Evolutionary conservation across 2,888 invertebrate genomes (phyloP).

Genomic region (Archips crataeganus): DNA sequence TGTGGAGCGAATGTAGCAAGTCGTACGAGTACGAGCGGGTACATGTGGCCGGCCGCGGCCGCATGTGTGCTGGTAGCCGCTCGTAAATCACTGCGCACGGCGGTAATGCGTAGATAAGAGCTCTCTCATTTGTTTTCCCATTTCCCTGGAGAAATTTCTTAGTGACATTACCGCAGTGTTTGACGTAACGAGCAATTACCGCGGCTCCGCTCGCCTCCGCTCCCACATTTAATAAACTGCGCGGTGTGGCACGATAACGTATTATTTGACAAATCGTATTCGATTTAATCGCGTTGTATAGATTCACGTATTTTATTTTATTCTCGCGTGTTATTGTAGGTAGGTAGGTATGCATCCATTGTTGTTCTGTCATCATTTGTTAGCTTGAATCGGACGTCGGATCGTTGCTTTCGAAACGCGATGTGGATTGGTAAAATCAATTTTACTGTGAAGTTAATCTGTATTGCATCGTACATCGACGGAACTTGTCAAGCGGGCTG

Average conservation of each 20-base stretch:
- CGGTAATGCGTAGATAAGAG: conserved; percentile 83
- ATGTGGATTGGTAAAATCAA: conserved; percentile 7
- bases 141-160: conserved; percentile 82
- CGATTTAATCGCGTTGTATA: conserved; percentile 22
- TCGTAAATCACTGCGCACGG: conserved; percentile 79
- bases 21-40: not conserved
- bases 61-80: conserved; percentile 69
- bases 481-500: conserved; percentile 8
- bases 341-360: conserved; percentile 9
- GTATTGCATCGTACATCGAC: not conserved
- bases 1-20: conserved; percentile 58
- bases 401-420: not conserved
- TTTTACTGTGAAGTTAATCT: not conserved
- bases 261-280: conserved; percentile 35
- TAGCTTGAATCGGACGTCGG: conserved; percentile 13
- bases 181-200: conserved; percentile 76
- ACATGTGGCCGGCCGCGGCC: conserved; percentile 56
- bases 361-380: conserved; percentile 12
- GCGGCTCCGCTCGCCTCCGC: conserved; percentile 34
- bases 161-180: conserved; percentile 73
- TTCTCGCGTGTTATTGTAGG: conserved; percentile 13
- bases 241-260: conserved; percentile 27
- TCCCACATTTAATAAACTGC: conserved; percentile 40
- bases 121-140: conserved; percentile 83
- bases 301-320: conserved; percentile 2